Conservation (phyloP, 53 echinoderm and acorn worm genomes). For the Holothuria leucospilota region DNA sequence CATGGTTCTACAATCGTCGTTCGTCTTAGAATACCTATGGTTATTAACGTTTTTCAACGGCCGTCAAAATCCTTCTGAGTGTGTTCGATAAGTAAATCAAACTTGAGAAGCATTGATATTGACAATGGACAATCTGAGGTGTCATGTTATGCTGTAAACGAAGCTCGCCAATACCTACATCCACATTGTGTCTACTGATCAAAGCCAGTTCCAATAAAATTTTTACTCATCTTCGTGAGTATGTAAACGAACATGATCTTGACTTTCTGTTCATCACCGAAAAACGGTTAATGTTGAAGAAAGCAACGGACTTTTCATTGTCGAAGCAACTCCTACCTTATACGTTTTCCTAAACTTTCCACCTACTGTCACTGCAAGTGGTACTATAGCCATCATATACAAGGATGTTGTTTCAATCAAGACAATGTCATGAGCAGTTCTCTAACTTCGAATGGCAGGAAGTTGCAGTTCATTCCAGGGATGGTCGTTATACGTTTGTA, state of each 20-base stretch:
- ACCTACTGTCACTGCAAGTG: not conserved
- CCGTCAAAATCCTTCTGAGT: too few species aligned
- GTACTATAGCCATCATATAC: not conserved
- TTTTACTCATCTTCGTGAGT: not conserved
- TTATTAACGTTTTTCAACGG: too few species aligned
- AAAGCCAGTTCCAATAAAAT: not conserved
- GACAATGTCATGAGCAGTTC: not conserved
- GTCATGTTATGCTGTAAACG: too few species aligned
- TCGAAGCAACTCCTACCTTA: too few species aligned
- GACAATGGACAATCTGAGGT: too few species aligned
- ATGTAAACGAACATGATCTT: not conserved
- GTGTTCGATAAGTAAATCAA: too few species aligned
- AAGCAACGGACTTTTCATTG: not conserved
- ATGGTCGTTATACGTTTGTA: too few species aligned
- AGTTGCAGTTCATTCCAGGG: not conserved
- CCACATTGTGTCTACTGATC: not conserved
- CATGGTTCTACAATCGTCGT: too few species aligned
- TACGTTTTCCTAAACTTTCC: not conserved
- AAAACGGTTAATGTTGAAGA: not conserved
- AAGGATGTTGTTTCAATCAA: not conserved
- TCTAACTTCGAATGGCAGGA: not conserved
- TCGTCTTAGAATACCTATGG: too few species aligned
- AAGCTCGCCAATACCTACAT: too few species aligned
- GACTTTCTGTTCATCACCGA: conserved; percentile 28
- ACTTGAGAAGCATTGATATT: too few species aligned